phyloP scores from a whole-genome alignment of 92 coral and sea anemone genomes.

The Ricordea florida region DNA sequence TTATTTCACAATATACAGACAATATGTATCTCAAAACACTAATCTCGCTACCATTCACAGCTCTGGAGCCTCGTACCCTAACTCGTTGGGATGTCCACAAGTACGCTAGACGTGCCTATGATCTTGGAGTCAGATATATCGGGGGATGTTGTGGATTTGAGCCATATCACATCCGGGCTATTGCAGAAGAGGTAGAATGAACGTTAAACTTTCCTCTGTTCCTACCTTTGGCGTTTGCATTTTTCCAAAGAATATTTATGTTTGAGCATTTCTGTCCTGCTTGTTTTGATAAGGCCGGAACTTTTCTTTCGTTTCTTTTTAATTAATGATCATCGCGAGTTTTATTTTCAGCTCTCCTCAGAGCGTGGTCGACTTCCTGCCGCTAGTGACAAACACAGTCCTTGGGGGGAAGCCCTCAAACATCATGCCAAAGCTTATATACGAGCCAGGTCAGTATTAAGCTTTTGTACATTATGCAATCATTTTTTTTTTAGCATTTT shows the following conservation, averaged over 20 bases:
- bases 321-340: neutral
- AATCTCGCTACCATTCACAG: slow-evolving; percentile 13
- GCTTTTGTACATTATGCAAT: no score
- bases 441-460: neutral
- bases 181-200: slow-evolving; percentile 91
- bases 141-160: slow-evolving; percentile 93
- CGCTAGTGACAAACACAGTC: slow-evolving; percentile 61
- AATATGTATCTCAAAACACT: neutral
- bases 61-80: slow-evolving; percentile 63
- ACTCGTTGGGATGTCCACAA: slow-evolving; percentile 85
- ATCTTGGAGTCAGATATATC: slow-evolving; percentile 77
- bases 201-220: neutral
- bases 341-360: slow-evolving; percentile 45
- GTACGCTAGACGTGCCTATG: slow-evolving; percentile 74
- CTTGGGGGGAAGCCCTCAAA: slow-evolving; percentile 43
- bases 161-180: slow-evolving; percentile 82
- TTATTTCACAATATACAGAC: neutral
- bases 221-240: neutral
- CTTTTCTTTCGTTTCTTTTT: no score
- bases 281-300: no score
- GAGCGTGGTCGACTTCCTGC: slow-evolving; percentile 66
- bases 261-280: no score
- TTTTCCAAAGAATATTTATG: no score
- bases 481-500: no score
- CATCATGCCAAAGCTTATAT: neutral